Evolutionary conservation across 2,113 vertebrate genomes (phyloP).

Genomic region (Heliornis fulica): DNA sequence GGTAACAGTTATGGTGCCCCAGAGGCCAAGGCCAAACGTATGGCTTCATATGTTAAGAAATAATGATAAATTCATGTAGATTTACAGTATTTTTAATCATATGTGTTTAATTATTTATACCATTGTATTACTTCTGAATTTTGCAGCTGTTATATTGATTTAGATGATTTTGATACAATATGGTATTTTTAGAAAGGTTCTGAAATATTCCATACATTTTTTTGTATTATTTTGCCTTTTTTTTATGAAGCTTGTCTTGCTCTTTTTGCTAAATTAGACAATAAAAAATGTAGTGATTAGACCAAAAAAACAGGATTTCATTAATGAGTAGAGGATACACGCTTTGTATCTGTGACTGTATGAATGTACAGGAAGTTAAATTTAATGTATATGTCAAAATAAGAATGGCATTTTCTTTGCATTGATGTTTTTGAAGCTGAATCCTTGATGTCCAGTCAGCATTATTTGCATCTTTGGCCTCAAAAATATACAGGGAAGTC

Average conservation of each 20-base stretch:
- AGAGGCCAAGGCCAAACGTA: rapidly evolving
- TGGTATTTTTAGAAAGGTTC: background rate
- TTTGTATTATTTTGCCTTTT: background rate
- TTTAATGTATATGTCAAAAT: background rate
- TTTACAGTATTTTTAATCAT: background rate
- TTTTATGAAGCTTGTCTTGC: background rate
- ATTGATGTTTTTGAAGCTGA: background rate
- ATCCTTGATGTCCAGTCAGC: background rate
- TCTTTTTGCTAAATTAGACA: background rate
- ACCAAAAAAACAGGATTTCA: background rate
- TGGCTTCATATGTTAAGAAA: background rate
- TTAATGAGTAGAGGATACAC: background rate
- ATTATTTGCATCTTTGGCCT: background rate
- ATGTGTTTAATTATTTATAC: background rate
- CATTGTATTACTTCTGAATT: background rate
- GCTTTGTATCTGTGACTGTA: background rate
- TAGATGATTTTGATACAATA: background rate
- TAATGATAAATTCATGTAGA: background rate
- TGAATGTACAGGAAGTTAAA: background rate
- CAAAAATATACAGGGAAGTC: slow-evolving; percentile 34
- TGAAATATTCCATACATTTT: background rate
- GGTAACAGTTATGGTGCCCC: background rate
- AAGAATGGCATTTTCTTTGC: background rate
- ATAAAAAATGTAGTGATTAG: background rate
- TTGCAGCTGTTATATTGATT: background rate